Evolutionary conservation across 1,140 invertebrate genomes (phyloP).

Genomic region (Stenopsyche tienmushanensis): DNA sequence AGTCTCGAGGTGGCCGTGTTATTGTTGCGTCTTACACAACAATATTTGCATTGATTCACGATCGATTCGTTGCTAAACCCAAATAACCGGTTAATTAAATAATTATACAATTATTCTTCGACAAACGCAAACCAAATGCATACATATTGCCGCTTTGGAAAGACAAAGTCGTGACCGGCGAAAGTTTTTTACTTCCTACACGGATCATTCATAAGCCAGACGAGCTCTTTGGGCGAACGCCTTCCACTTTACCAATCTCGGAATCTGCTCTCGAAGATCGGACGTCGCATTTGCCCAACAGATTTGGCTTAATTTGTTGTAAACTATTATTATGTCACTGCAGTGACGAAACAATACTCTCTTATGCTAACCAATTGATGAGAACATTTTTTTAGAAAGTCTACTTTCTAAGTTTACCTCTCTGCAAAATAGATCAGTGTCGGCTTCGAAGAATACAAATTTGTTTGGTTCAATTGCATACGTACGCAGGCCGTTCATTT

Average conservation of each 20-base stretch:
- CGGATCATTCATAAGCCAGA: no score
- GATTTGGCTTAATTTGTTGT: not conserved
- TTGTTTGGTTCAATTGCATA: no score
- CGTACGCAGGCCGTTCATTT: no score
- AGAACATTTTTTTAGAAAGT: conserved; percentile 7
- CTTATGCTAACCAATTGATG: conserved; percentile 9
- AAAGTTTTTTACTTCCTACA: conserved; percentile 1
- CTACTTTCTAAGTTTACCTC: no score
- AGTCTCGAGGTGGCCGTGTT: no score
- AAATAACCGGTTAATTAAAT: conserved; percentile 1
- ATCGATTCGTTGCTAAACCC: not conserved
- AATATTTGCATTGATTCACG: conserved; percentile 3
- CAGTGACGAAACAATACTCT: conserved; percentile 6
- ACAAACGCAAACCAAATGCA: not conserved
- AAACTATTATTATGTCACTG: conserved; percentile 1
- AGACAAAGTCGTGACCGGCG: not conserved
- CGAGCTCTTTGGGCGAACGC: not conserved
- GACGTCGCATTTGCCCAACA: not conserved
- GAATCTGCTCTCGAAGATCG: not conserved
- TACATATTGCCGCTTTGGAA: no score
- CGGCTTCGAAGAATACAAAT: no score
- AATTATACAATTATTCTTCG: not conserved
- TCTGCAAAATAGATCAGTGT: no score
- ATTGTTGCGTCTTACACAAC: no score
- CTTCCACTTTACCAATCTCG: no score